Evolutionary conservation across 2,113 vertebrate species (phyloP), one percentile per base, ranked within the genome.

Genomic region (Echinops telfairi): DNA sequence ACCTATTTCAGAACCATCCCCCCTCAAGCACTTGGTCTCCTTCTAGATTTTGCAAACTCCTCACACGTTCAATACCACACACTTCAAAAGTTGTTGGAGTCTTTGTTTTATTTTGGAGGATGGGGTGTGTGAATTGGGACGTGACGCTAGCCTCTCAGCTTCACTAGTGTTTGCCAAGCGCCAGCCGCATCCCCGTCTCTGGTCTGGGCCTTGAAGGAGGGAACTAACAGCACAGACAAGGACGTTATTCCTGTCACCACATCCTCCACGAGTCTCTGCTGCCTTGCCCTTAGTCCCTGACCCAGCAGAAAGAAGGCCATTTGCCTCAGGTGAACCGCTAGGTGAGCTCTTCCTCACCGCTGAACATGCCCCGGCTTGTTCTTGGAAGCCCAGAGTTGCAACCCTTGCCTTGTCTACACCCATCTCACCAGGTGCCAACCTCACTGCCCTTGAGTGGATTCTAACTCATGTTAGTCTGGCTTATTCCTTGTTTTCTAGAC

Each of bases 1-100:
- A 53, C 53, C 76, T 91, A 80, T 91, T 95, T 96, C 79, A 93
- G 88, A 88, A 71, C 43, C 93, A 80, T 75, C 31, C 75, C 95
- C 75, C 95, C 75, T 83, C 27, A 53, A 94, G 86, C 73, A 53
- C 47, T 93, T 15, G 62, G 40, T 86, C 92, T 91, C 78, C 75
- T 95, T 82, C 85, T 76, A 96, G 90, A 88, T 91, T 79, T 95
- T 94, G 89, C 64, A 76, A 80, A 80, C 23, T 83, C 90, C 3
- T 79, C 0, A 22, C 66, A 80, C 25, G 85, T 36, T 79, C 88
- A 94, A 88, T 25, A 90, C 75, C 38, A 75, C 66, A 14, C 23
- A 53, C 81, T 66, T 88, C 79, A 71, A 29, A 88, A 87, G 19
- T 6, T 20, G 71, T 10, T 62, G 73, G 23, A 3, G 36, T 73